Evolutionary conservation across 2,888 invertebrate species (phyloP).

Genomic region (Epirrhoe alternata): DNA sequence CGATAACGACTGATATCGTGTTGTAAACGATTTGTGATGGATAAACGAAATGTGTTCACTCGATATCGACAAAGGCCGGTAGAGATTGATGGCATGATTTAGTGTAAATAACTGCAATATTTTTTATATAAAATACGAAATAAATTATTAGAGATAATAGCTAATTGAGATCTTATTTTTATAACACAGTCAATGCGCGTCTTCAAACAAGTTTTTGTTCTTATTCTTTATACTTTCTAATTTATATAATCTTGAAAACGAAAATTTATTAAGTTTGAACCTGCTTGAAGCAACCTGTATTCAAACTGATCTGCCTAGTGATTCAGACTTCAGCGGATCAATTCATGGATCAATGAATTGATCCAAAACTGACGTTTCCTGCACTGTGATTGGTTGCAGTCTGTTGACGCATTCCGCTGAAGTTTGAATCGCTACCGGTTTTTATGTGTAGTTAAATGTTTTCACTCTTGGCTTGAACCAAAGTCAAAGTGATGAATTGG

Average conservation of each 20-base stretch:
- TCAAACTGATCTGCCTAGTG: neutral
- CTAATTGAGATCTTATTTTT: constrained; percentile 38
- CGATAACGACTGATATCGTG: constrained; percentile 25
- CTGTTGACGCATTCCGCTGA: too few relatives aligned
- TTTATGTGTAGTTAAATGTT: too few relatives aligned
- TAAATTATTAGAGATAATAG: neutral
- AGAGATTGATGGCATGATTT: constrained; percentile 28
- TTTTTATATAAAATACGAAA: constrained; percentile 50
- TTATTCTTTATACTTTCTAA: neutral
- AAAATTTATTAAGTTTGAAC: neutral
- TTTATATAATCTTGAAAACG: too few relatives aligned
- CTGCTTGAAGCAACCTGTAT: neutral
- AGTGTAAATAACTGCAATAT: constrained; percentile 68
- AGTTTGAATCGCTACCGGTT: too few relatives aligned
- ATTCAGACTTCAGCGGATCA: too few relatives aligned
- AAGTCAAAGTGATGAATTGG: neutral
- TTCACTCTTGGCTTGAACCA: neutral
- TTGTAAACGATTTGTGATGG: constrained; percentile 48
- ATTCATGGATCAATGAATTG: too few relatives aligned
- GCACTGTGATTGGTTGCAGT: too few relatives aligned
- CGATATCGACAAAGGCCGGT: constrained; percentile 32
- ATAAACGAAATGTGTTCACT: constrained; percentile 37
- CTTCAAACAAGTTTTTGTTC: neutral
- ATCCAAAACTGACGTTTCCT: too few relatives aligned
- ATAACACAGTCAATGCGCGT: neutral